Conservation (phyloP, 1,140 invertebrate species). For the Mylabris phalerata region DNA sequence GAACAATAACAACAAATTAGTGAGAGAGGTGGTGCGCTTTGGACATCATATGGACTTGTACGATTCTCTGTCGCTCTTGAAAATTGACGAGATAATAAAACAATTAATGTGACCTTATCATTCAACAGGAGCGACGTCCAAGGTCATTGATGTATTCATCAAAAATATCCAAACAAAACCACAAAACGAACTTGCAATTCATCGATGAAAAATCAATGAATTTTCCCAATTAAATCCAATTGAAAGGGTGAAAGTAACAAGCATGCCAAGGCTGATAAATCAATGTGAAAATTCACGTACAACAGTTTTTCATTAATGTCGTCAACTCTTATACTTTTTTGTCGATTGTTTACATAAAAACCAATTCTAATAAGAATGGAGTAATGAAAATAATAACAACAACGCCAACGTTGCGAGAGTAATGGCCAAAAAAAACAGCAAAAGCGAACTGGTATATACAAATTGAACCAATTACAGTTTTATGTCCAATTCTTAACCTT, state of each 20-base stretch:
- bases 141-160: conserved; percentile 7
- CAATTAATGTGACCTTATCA: conserved; percentile 29
- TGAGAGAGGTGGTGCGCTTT: no score
- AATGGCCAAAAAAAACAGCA: background rate
- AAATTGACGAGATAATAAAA: conserved; percentile 25
- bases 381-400: background rate
- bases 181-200: no score
- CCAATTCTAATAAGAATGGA: background rate
- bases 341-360: no score
- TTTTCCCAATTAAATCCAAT: no score
- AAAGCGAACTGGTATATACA: conserved; percentile 9
- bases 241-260: background rate
- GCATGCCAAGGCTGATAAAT: conserved; percentile 11
- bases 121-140: conserved; percentile 16
- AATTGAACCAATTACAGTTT: conserved; percentile 7
- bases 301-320: background rate
- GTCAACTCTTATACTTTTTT: no score
- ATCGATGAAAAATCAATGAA: no score
- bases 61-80: background rate
- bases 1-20: no score
- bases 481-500: conserved; percentile 14
- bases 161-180: no score
- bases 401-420: background rate
- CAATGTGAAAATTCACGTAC: background rate
- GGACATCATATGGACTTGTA: background rate